Percentiles rank a stretch among this genome's conserved stretches.
These are phyloP conservation scores for Vanessa tameamea DNA, from an alignment of 1,140 invertebrate genomes.

Conservation along the genomic window DNA sequence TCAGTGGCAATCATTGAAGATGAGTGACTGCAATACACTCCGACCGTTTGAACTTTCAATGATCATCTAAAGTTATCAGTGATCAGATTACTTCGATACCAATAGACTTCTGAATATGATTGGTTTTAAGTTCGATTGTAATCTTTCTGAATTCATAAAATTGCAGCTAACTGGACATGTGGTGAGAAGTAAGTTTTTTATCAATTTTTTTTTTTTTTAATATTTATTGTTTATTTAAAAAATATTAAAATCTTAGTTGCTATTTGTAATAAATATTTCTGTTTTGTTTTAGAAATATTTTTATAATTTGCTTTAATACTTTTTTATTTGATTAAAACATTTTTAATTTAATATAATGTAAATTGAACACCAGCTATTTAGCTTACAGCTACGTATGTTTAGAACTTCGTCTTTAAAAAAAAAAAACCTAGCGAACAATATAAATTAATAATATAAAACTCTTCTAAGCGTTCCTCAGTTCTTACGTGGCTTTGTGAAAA, in stretches of 20 bases:
- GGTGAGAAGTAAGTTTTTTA: not conserved
- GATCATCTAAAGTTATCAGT: constrained; percentile 14
- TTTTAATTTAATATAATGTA: not conserved
- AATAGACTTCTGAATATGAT: not conserved
- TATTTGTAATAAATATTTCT: not conserved
- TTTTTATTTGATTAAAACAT: not conserved
- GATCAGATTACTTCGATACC: not conserved
- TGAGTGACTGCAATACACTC: constrained; percentile 52
- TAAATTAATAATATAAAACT: constrained; percentile 15
- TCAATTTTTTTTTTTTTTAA: not conserved
- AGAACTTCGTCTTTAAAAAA: not conserved
- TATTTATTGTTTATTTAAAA: not conserved
- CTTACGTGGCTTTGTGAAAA: constrained; percentile 27
- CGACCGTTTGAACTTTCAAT: constrained; percentile 33
- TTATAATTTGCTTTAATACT: too few species aligned
- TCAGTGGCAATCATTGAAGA: constrained; percentile 53
- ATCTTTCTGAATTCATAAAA: not conserved
- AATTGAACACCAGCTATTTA: not conserved
- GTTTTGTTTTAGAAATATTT: too few species aligned
- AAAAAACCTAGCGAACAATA: not conserved
- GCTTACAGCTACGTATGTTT: not conserved
- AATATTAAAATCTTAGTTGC: too few species aligned
- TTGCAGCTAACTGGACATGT: not conserved
- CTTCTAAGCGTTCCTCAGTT: constrained; percentile 15
- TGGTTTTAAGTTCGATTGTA: not conserved